These are phyloP conservation scores for Nomada goodeniana DNA, from an alignment of 2,888 invertebrate genomes.

Conservation along the genomic window DNA sequence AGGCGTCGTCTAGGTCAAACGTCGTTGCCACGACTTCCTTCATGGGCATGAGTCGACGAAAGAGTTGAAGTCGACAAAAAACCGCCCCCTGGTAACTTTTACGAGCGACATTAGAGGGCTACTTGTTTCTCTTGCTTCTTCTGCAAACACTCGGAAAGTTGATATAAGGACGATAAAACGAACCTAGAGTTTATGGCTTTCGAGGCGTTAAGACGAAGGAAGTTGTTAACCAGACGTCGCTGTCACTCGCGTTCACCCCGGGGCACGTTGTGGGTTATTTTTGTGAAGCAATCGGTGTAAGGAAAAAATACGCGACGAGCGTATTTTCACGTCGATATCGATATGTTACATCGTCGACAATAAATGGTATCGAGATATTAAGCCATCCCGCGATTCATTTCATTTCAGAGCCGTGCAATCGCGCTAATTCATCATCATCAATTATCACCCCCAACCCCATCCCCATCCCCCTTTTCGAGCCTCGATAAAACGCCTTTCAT, in stretches of 20 bases:
- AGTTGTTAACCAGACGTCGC: conserved; percentile 70
- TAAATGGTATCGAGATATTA: conserved; percentile 6
- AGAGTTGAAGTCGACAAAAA: conserved; percentile 20
- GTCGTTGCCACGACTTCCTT: background rate
- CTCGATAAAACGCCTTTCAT: conserved; percentile 26
- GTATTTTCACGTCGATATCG: conserved; percentile 21
- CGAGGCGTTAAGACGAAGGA: conserved; percentile 72
- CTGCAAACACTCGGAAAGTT: conserved; percentile 64
- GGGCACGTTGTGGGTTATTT: conserved; percentile 29
- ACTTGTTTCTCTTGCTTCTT: conserved; percentile 62
- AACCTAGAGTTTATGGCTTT: conserved; percentile 70
- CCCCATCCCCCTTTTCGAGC: background rate
- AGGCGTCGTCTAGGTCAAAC: background rate
- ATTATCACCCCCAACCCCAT: background rate
- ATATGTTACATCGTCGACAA: background rate
- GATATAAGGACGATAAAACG: conserved; percentile 75
- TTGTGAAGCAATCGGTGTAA: conserved; percentile 33
- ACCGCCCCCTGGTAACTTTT: conserved; percentile 67
- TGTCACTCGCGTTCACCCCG: conserved; percentile 33
- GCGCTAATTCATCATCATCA: conserved; percentile 15
- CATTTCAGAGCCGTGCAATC: background rate
- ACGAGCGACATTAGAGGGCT: conserved; percentile 69
- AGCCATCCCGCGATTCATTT: background rate
- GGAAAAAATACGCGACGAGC: conserved; percentile 1
- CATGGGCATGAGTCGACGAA: conserved; percentile 25